Percentiles rank a stretch among this genome's conserved stretches.
phyloP scores from a whole-genome alignment of 2,888 invertebrate species.

The Drosophila subquinaria region DNA sequence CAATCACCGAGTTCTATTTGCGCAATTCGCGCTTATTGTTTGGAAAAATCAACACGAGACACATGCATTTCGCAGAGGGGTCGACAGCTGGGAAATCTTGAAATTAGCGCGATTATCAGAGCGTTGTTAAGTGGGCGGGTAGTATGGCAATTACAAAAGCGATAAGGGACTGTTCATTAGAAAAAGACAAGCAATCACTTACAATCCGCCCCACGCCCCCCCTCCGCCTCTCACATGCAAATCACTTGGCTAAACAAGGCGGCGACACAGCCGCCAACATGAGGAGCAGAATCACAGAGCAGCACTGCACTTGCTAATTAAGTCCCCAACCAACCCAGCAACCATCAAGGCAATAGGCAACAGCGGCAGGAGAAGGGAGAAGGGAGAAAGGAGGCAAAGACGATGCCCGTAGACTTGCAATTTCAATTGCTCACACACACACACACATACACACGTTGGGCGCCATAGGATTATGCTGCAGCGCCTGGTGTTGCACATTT shows the following conservation, averaged over 20 bases:
- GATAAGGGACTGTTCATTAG: slow-evolving; percentile 52
- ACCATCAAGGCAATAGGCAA: slow-evolving; percentile 30
- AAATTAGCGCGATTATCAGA: slow-evolving; percentile 85
- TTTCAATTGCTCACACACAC: slow-evolving; percentile 50
- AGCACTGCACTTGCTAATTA: slow-evolving; percentile 84
- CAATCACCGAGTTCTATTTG: slow-evolving; percentile 66
- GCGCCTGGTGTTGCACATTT: slow-evolving; percentile 79
- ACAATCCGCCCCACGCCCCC: slow-evolving; percentile 29
- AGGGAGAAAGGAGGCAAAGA: slow-evolving; percentile 49
- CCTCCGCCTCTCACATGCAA: slow-evolving; percentile 44
- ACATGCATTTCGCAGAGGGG: slow-evolving; percentile 70
- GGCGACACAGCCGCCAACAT: slow-evolving; percentile 64
- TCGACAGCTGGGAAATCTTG: slow-evolving; percentile 84
- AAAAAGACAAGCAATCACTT: slow-evolving; percentile 81
- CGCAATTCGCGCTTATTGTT: slow-evolving; percentile 80
- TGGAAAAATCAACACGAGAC: slow-evolving; percentile 74
- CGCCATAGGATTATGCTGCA: slow-evolving; percentile 36
- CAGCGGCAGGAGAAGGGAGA: not conserved
- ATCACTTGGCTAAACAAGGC: slow-evolving; percentile 81
- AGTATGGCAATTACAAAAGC: slow-evolving; percentile 61
- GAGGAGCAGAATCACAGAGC: slow-evolving; percentile 50
- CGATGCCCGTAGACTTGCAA: slow-evolving; percentile 69
- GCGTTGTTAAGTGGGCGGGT: slow-evolving; percentile 73
- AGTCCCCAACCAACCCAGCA: slow-evolving; percentile 76
- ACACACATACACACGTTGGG: slow-evolving; percentile 40